Conservation (phyloP, 1,140 invertebrate species). For the Cataglyphis hispanica region DNA sequence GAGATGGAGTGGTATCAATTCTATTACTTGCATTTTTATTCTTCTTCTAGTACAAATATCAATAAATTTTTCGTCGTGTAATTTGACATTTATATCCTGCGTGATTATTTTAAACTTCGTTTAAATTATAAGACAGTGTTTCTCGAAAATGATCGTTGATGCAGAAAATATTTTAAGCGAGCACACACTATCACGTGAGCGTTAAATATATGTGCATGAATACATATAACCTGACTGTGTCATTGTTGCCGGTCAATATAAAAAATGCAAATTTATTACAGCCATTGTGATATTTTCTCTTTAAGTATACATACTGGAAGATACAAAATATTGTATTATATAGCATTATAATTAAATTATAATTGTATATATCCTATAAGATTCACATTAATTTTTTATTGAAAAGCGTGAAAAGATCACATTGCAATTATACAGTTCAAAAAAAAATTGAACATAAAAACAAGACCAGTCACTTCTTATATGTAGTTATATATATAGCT, state of each 20-base stretch:
- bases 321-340: not conserved
- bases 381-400: not conserved
- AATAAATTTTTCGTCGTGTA: not conserved
- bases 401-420: not conserved
- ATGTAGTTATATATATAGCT: too few species aligned
- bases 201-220: constrained; percentile 45
- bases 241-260: constrained; percentile 19
- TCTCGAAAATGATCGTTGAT: not conserved
- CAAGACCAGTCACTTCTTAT: too few species aligned
- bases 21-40: constrained; percentile 50
- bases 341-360: not conserved
- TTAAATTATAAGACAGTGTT: too few species aligned
- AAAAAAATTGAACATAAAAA: too few species aligned
- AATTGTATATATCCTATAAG: constrained; percentile 18
- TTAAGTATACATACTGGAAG: not conserved
- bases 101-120: too few species aligned
- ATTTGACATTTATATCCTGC: too few species aligned
- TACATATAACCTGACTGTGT: constrained; percentile 17
- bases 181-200: not conserved
- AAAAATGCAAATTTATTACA: constrained; percentile 44
- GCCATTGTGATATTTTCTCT: not conserved
- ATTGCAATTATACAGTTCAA: not conserved
- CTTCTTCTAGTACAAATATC: not conserved
- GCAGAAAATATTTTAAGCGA: not conserved
- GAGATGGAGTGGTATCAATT: not conserved